These are phyloP conservation scores for Rhagoletis pomonella DNA, from an alignment of 1,140 invertebrate species.

Conservation along the genomic window DNA sequence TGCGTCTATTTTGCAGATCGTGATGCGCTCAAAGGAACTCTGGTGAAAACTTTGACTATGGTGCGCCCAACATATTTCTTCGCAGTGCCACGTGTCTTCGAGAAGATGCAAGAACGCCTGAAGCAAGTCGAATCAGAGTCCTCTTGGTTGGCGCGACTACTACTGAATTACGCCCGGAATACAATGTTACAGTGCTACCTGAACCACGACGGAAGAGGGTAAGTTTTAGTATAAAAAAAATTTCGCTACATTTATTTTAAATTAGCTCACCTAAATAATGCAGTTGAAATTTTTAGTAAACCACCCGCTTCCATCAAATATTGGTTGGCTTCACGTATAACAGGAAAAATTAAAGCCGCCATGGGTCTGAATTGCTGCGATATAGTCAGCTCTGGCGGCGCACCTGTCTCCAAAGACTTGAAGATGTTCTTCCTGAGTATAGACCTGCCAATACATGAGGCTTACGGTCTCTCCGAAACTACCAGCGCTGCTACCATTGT, in stretches of 20 bases:
- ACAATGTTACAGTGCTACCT: constrained; percentile 4
- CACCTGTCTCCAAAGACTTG: constrained; percentile 87
- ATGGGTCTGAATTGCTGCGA: constrained; percentile 85
- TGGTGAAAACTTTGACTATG: constrained; percentile 85
- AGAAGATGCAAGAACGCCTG: constrained; percentile 76
- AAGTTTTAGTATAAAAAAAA: neutral
- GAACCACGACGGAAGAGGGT: neutral
- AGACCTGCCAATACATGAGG: constrained; percentile 87
- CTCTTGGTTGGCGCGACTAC: neutral
- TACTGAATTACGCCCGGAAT: neutral
- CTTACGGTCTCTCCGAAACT: constrained; percentile 91
- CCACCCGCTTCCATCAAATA: constrained; percentile 62
- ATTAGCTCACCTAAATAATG: neutral
- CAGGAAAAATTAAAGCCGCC: constrained; percentile 81
- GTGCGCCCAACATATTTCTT: constrained; percentile 88
- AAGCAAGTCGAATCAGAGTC: constrained; percentile 74
- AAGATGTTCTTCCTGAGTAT: constrained; percentile 91
- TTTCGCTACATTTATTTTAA: no score
- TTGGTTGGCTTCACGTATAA: constrained; percentile 71
- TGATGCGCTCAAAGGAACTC: constrained; percentile 87
- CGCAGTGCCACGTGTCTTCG: constrained; percentile 93
- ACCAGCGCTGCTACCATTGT: constrained; percentile 83
- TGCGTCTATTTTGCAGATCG: constrained; percentile 89
- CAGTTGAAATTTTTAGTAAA: constrained; percentile 56
- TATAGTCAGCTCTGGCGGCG: constrained; percentile 84